A percentile compares a stretch with the other conserved stretches of the same genome.
These are phyloP conservation scores for Phyllopteryx taeniolatus DNA, from an alignment of 2,113 vertebrate species.

Conservation along the genomic window DNA sequence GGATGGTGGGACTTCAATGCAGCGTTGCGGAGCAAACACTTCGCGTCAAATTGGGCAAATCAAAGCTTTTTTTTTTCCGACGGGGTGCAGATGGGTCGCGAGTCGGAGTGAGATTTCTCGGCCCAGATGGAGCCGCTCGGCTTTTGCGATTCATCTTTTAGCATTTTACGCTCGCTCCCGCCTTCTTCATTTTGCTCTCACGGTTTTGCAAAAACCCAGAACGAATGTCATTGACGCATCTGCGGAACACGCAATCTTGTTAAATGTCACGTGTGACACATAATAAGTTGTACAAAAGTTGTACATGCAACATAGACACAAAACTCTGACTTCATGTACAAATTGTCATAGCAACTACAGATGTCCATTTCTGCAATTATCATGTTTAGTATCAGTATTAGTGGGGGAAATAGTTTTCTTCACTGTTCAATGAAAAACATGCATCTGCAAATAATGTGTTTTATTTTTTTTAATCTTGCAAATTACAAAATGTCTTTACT, in stretches of 20 bases:
- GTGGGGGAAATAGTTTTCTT: too few relatives aligned
- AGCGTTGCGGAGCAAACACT: neutral
- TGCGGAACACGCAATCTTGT: conserved; percentile 61
- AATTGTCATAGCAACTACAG: neutral
- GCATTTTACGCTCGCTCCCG: conserved; percentile 26
- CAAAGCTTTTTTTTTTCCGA: conserved; percentile 36
- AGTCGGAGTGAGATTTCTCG: conserved; percentile 71
- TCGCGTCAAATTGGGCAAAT: neutral
- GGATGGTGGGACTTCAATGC: neutral
- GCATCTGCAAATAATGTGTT: too few relatives aligned
- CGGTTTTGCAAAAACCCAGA: conserved; percentile 10
- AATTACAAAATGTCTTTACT: too few relatives aligned
- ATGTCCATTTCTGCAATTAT: too few relatives aligned
- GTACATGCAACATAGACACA: neutral
- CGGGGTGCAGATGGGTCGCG: conserved; percentile 73
- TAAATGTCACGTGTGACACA: conserved; percentile 52
- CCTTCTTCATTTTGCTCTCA: conserved; percentile 22
- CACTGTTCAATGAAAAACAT: too few relatives aligned
- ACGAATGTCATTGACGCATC: conserved; percentile 45
- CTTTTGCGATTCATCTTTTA: conserved; percentile 73
- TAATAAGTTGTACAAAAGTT: neutral
- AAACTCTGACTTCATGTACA: neutral
- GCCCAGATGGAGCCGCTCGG: conserved; percentile 72
- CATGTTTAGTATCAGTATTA: too few relatives aligned
- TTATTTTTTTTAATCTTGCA: too few relatives aligned